phyloP scores from a whole-genome alignment of 2,797 vertebrate genomes.

The Labroides dimidiatus region DNA sequence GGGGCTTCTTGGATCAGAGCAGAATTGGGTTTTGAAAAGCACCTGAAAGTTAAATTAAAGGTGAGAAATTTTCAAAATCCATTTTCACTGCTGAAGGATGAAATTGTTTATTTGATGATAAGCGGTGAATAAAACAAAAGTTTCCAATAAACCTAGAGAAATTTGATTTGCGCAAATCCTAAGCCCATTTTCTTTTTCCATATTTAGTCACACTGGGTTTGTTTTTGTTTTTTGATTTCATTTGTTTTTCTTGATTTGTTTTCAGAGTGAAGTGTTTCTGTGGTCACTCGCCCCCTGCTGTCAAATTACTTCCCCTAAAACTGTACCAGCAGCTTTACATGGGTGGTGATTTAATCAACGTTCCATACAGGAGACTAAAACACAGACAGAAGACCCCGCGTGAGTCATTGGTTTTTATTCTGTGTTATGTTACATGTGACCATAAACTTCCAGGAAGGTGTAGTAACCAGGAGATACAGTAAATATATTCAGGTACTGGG shows the following conservation, averaged over 20 bases:
- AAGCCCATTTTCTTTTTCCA: neutral
- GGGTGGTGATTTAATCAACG: too few species aligned
- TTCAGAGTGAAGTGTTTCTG: neutral
- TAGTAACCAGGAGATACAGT: constrained; percentile 75
- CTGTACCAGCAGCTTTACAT: too few species aligned
- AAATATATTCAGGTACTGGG: constrained; percentile 65
- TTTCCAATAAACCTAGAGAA: neutral
- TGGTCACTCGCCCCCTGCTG: too few species aligned
- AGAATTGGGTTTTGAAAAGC: neutral
- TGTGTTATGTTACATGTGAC: constrained; percentile 78
- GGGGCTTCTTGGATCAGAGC: neutral
- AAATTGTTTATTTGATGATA: constrained; percentile 2
- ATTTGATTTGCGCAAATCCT: neutral
- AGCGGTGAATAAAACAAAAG: neutral
- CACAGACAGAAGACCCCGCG: constrained; percentile 12
- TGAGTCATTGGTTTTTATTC: constrained; percentile 76
- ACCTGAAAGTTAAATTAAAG: neutral
- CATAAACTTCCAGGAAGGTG: constrained; percentile 74
- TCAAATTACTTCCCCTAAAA: too few species aligned
- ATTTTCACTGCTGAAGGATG: neutral
- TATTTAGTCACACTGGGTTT: too few species aligned
- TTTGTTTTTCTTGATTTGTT: neutral
- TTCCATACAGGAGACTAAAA: neutral
- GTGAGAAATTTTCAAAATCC: neutral
- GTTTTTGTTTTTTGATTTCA: neutral